Conservation (phyloP, 2,797 vertebrate genomes). For the Lepilemur septentrionalis region DNA sequence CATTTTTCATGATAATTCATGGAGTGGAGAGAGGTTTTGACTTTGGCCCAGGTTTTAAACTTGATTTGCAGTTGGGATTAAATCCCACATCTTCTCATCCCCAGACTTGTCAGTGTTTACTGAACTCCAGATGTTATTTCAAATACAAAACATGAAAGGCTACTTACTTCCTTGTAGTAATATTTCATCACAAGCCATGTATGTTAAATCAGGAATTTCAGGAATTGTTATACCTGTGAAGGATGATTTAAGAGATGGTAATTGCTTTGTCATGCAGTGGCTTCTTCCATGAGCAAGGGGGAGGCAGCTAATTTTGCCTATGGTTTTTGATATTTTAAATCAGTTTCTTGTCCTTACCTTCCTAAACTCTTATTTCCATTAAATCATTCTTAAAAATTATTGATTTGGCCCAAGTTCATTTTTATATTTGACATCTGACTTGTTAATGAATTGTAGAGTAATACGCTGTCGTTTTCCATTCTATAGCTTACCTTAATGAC, state of each 20-base stretch:
- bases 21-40: neutral
- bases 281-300: neutral
- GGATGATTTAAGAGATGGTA: slow-evolving; percentile 11
- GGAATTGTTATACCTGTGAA: neutral
- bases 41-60: neutral
- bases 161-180: slow-evolving; percentile 26
- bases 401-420: neutral
- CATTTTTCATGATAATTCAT: neutral
- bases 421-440: neutral
- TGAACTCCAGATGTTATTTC: slow-evolving; percentile 11
- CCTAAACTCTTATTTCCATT: neutral
- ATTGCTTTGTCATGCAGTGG: neutral
- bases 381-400: neutral
- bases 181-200: neutral
- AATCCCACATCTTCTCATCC: neutral
- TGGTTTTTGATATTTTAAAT: neutral
- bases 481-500: neutral
- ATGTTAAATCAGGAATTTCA: slow-evolving; percentile 1
- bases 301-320: neutral
- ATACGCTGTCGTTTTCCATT: neutral
- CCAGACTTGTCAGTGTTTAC: neutral
- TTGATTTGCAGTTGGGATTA: neutral
- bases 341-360: neutral
- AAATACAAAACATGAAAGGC: neutral
- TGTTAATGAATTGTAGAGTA: slow-evolving; percentile 29